Base-by-base conservation (phyloP, 1,140 invertebrate genomes). In the Hylyphantes graminicola region DNA sequence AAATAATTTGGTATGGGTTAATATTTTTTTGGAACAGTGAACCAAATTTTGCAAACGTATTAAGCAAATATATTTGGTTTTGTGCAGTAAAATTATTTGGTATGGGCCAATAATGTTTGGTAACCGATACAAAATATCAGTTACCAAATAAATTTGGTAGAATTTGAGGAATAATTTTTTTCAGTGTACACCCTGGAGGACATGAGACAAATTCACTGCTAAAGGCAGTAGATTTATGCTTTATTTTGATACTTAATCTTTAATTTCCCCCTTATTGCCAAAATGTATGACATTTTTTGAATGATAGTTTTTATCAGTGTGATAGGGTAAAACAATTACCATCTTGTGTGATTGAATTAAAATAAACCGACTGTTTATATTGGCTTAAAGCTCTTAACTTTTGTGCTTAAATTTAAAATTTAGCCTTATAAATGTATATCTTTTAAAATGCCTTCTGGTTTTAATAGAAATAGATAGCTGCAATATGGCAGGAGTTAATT, bases 221-320 rank as follows among this genome's bases (percentile, higher is more conserved):
- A 50, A 73, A 73, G 53, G 70, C 50, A 3, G 50, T 73, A 17
- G 70, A 73, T 19, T 9, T 73, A 3, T 73, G 70, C 70, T 73
- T 6, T 51, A 10, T 15, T 73, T 50, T 19, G 21, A n/a, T 73
- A 48, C 17, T 72, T 15, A 73, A 73, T 73, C 19, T 73, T 2
- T 6, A 73, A 19, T 68, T 68, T 68, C 21, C 65, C 4, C 65
- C 65, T 19, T 68, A n/a, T 48, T 68, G 65, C 35, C 13, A 50
- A 13, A 73, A 73, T 73, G 50, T 35, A n/a, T 73, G 70, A 48
- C 19, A 73, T 50, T 73, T 73, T 73, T 53, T 73, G 4, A 48
- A 73, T 54, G 12, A 10, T 1, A 13, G 10, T 50, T 73, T 73
- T 48, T 54, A 73, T 19, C 13, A 73, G 5, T 51, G 35, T 51